These are phyloP conservation scores for Phortica magna DNA, from an alignment of 2,888 invertebrate species.

Conservation along the genomic window DNA sequence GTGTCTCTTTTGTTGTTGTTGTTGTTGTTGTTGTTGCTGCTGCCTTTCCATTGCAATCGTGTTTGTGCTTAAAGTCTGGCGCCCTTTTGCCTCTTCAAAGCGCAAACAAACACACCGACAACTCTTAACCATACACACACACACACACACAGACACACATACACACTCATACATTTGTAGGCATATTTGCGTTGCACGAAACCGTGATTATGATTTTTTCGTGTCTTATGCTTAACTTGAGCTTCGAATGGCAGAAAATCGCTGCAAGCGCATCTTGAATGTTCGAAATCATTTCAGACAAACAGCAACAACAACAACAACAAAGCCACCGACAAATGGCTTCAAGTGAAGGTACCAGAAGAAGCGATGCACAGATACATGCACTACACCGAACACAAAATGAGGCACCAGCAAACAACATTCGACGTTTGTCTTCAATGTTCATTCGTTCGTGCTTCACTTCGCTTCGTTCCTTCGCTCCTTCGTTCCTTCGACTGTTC, in stretches of 20 bases:
- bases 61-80: background rate
- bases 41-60: background rate
- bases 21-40: background rate
- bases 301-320: slow-evolving; percentile 42
- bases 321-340: slow-evolving; percentile 26
- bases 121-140: background rate
- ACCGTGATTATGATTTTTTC: slow-evolving; percentile 32
- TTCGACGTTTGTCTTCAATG: slow-evolving; percentile 63
- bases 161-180: background rate
- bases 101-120: background rate
- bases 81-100: background rate
- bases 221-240: slow-evolving; percentile 18
- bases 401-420: background rate
- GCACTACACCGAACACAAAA: slow-evolving; percentile 12
- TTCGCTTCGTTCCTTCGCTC: background rate
- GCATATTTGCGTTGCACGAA: slow-evolving; percentile 21
- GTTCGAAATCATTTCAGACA: slow-evolving; percentile 44
- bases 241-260: slow-evolving; percentile 47
- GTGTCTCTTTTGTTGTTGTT: background rate
- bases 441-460: slow-evolving; percentile 48
- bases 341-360: slow-evolving; percentile 5
- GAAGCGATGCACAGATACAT: background rate
- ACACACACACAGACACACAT: background rate
- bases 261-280: slow-evolving; percentile 69
- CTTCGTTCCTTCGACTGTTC: background rate